Evolutionary conservation across 2,888 invertebrate genomes (phyloP), one percentile per base, ranked within the genome.

Genomic region (Rhodophaea formosa): DNA sequence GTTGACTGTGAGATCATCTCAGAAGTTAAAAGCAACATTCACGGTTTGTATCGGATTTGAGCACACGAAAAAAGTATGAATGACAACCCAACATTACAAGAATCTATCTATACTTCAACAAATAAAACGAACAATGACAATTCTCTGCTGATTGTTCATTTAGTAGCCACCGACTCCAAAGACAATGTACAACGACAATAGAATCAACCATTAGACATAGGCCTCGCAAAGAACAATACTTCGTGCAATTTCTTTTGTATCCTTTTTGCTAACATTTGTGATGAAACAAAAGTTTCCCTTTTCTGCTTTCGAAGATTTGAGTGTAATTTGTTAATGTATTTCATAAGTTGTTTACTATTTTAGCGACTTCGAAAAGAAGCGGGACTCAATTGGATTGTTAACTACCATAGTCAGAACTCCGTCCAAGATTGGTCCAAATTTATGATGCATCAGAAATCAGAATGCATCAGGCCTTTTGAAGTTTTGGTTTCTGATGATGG

Each of bases 151-250:
- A 49, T 49, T 49, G 49, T 49, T 32, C 32, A 32, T 49, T 49
- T 49, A 49, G 32, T 32, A 49, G 30, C 15, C 8, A 30, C 51
- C 16, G 35, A 51, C 17, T 30, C 10, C 16, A 35, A 51, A 51
- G 51, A 51, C 51, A 51, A 51, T 51, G 51, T 17, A 8, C 51
- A 51, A 51, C 39, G 35, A 51, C 51, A 51, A 51, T 39, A 12
- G 17, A 12, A 23, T 23, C 1, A 46, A 46, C n/a, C 49, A 17
- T 51, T 51, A 35, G 32, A 51, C 16, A 51, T 51, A 10, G 10
- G 16, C 7, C 30, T 51, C 17, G 35, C 14, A 35, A 35, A 51
- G 16, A 51, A 51, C 51, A 51, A 51, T 51, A 16, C 32, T 51
- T 35, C 12, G 46, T 23, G 46, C 17, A 49, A 51, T 15, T 51